phyloP scores from a whole-genome alignment of 1,140 invertebrate species.

The Apis laboriosa region DNA sequence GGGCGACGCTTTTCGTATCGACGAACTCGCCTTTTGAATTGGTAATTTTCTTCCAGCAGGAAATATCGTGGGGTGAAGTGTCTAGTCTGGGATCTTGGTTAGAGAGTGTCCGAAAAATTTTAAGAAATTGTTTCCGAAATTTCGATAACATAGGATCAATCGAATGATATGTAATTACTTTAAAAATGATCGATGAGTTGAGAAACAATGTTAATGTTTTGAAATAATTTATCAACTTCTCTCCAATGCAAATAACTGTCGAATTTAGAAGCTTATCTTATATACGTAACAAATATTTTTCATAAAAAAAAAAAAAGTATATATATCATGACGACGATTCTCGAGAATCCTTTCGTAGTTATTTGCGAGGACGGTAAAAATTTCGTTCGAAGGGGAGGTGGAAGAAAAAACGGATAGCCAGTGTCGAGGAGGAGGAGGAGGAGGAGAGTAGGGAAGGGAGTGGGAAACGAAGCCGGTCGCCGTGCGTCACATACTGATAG shows the following conservation, averaged over 20 bases:
- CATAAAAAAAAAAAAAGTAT: background rate
- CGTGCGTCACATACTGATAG: slow-evolving; percentile 66
- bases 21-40: slow-evolving; percentile 8
- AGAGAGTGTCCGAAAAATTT: too few relatives aligned
- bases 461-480: slow-evolving; percentile 36
- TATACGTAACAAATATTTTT: background rate
- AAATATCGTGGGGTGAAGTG: background rate
- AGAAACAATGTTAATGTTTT: too few relatives aligned
- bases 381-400: background rate
- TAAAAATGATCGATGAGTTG: too few relatives aligned
- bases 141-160: too few relatives aligned
- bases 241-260: too few relatives aligned
- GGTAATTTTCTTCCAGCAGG: background rate
- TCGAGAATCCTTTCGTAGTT: too few relatives aligned
- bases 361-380: background rate
- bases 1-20: slow-evolving; percentile 5
- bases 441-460: background rate
- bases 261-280: too few relatives aligned
- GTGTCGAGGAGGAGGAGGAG: background rate
- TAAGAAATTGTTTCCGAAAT: too few relatives aligned
- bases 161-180: too few relatives aligned
- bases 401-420: background rate
- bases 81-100: background rate
- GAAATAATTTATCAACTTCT: too few relatives aligned
- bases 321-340: too few relatives aligned